Evolutionary conservation across 2,797 vertebrate genomes (phyloP).

Genomic region (Acanthurus tractus): DNA sequence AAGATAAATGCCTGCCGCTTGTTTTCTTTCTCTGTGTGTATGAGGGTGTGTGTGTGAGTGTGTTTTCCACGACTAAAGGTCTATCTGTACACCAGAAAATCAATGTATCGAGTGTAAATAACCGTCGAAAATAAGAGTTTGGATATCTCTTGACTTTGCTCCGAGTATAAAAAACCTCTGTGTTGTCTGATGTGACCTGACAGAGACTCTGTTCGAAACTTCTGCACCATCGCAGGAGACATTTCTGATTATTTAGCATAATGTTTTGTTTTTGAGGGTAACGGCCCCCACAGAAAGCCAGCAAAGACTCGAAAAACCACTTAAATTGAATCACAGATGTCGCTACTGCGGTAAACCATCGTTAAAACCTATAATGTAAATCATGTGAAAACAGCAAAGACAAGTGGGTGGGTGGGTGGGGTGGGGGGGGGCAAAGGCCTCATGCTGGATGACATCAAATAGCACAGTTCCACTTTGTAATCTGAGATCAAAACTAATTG

Average conservation of each 20-base stretch:
- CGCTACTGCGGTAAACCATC: slow-evolving; percentile 65
- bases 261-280: slow-evolving; percentile 52
- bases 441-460: slow-evolving; percentile 54
- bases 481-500: slow-evolving; percentile 57
- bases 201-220: slow-evolving; percentile 40
- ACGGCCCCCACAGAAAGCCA: slow-evolving; percentile 39
- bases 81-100: slow-evolving; percentile 49
- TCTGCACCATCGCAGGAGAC: slow-evolving; percentile 51
- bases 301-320: slow-evolving; percentile 58
- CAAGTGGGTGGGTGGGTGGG: background rate
- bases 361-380: slow-evolving; percentile 59
- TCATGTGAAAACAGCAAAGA: slow-evolving; percentile 58
- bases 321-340: slow-evolving; percentile 65
- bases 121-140: slow-evolving; percentile 28
- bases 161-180: slow-evolving; percentile 27
- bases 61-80: slow-evolving; percentile 12
- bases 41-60: slow-evolving; percentile 33
- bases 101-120: slow-evolving; percentile 46
- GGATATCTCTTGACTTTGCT: slow-evolving; percentile 45
- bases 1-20: slow-evolving; percentile 82
- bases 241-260: slow-evolving; percentile 56
- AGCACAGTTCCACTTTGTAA: slow-evolving; percentile 44
- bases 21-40: slow-evolving; percentile 69
- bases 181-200: slow-evolving; percentile 25
- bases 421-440: slow-evolving; percentile 30